These are phyloP conservation scores for Vombatus ursinus DNA, from an alignment of 2,113 vertebrate species.

Conservation along the genomic window DNA sequence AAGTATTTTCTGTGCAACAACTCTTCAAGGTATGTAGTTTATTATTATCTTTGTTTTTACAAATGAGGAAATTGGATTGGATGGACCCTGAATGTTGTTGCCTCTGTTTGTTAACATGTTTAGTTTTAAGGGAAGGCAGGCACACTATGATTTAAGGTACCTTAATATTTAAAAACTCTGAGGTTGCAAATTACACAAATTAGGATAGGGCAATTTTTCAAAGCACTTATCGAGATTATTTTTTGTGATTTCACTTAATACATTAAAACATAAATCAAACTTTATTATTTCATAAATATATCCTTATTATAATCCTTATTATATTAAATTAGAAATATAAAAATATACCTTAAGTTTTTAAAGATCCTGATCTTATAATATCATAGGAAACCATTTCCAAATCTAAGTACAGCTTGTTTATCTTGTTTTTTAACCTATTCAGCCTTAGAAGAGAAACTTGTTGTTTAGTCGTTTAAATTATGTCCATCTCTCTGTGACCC, in stretches of 20 bases:
- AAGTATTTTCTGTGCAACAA: neutral
- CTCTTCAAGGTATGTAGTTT: neutral
- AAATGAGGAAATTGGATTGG: neutral
- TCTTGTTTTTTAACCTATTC: neutral
- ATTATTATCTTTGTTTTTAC: neutral
- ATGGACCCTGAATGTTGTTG: neutral
- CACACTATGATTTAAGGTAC: neutral
- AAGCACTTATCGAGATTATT: neutral
- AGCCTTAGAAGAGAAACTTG: neutral
- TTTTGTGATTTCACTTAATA: neutral
- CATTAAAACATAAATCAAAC: constrained; percentile 26
- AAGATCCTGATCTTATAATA: neutral
- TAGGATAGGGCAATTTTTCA: neutral
- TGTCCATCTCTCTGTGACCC: neutral
- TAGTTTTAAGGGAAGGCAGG: neutral
- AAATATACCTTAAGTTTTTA: constrained; percentile 5
- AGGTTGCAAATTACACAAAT: neutral
- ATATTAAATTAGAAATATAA: neutral
- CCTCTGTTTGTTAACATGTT: neutral
- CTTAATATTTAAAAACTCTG: neutral
- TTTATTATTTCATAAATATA: neutral
- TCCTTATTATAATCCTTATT: too few species aligned
- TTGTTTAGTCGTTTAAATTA: neutral
- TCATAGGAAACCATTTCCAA: neutral
- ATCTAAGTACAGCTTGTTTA: neutral